Base-by-base conservation (phyloP, 92 coral and sea anemone genomes). In the Montipora capitata region DNA sequence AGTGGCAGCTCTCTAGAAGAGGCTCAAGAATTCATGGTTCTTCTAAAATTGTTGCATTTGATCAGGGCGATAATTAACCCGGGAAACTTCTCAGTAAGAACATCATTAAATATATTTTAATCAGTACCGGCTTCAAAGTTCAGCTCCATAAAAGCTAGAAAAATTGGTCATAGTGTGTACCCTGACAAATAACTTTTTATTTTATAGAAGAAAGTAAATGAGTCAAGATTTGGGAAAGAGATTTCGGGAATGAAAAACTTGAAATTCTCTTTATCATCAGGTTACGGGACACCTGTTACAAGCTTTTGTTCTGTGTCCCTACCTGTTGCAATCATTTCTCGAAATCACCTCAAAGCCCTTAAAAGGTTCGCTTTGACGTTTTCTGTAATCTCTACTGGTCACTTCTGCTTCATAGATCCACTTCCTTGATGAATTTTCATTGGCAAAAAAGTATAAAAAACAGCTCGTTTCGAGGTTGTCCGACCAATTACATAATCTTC, bases 241-340 rank as follows among this genome's bases (percentile, higher is more conserved):
- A 27, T 27, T 27, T 27, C 35, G 35, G 35, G 14, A 70, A 10
- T 5, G 18, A 3, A 40, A 43, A 72, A 4, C 12, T 43, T 42
- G 4, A 67, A 72, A 49, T 73, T 73, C 40, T 16, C 18, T 49
- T 10, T 4, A 4, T 4, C 40, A 10, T 56, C 16, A 5, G 61
- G 77, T 45, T 16, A 1, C 52, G 68, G 40, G 17, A 39, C 76
- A 81, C 85, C 85, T 51, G 85, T 81, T 52, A 40, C 67, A n/a
- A 68, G 77, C 52, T n/a, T 3, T 52, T 44, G 54, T 64, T 18
- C 61, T 12, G 10, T 11, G 4, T 17, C 7, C 40, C 4, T 43
- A 79, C 84, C 84, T 79, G 84, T 20, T 44, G 1, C 10, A 49
- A 7, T 9, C 62, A 42, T 62, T 9, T 35, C 17, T 62, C 40